Evolutionary conservation across 64 coral and sea anemone species (phyloP), one percentile per base, ranked within the genome.

Genomic region (Cladopsammia gracilis): DNA sequence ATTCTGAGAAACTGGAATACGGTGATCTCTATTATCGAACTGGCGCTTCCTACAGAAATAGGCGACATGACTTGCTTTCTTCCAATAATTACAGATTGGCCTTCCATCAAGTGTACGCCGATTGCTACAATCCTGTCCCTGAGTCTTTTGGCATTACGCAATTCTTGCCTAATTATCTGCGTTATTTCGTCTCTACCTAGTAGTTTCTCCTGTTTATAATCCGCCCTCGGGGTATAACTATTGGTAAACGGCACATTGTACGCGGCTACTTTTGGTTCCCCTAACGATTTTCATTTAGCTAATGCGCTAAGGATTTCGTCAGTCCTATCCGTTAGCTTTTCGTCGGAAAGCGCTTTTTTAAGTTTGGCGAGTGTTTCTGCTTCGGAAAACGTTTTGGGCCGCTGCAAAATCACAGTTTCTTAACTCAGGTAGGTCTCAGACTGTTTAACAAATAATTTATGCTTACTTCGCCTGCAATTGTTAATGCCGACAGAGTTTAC

Each of bases 371-470:
- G n/a, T n/a, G n/a, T n/a, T n/a, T n/a, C n/a, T n/a, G n/a, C n/a
- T n/a, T n/a, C n/a, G n/a, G n/a, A n/a, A n/a, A n/a, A n/a, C n/a
- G n/a, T n/a, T n/a, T n/a, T n/a, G n/a, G n/a, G n/a, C n/a, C n/a
- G n/a, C n/a, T n/a, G n/a, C n/a, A 72, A 6, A 72, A 72, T 43
- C 10, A 72, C 70, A 13, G 26, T 72, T 25, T 64, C 64, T 84
- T 84, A 65, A 48, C 25, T 62, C 10, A n/a, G n/a, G n/a, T n/a
- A 34, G 77, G 77, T 6, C 44, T 72, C 1, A 72, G 12, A 25
- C 70, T 25, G 11, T 72, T 43, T 72, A 90, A 58, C 18, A 91
- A 74, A 24, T 83, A 73, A 58, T 91, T 62, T 20, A 91, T 19
- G 0, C 58, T 64, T 61, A 73, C 78, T 22, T 57, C 66, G 26